These are phyloP conservation scores for Proterorhinus semilunaris DNA, from an alignment of 2,113 vertebrate species.

Conservation along the genomic window DNA sequence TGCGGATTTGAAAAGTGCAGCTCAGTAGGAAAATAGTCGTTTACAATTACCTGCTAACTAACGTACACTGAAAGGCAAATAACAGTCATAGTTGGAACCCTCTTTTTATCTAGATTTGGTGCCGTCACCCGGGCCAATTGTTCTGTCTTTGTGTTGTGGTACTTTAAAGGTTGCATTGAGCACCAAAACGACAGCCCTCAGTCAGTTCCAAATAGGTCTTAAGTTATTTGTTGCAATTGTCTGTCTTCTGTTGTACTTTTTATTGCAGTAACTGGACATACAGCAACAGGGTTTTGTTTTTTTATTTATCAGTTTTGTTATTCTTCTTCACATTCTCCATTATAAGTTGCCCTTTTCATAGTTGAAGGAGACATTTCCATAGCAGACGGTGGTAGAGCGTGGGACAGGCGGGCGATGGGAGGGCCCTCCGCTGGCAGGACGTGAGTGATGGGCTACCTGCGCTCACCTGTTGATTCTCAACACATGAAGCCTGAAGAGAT, in stretches of 20 bases:
- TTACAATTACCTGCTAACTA: background rate
- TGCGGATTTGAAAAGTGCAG: slow-evolving; percentile 33
- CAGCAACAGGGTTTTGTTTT: too few relatives aligned
- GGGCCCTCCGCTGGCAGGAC: slow-evolving; percentile 42
- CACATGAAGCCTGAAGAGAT: slow-evolving; percentile 24
- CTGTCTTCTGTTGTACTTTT: too few relatives aligned
- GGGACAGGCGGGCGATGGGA: slow-evolving; percentile 36
- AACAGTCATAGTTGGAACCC: too few relatives aligned
- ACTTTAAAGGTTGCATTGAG: too few relatives aligned
- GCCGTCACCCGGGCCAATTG: too few relatives aligned
- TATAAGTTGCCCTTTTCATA: slow-evolving; percentile 42
- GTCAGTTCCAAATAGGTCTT: too few relatives aligned
- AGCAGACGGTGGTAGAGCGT: slow-evolving; percentile 44
- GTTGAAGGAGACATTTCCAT: slow-evolving; percentile 46
- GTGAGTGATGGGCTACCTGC: slow-evolving; percentile 26
- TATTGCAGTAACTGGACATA: too few relatives aligned
- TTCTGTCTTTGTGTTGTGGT: too few relatives aligned
- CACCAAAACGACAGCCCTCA: too few relatives aligned
- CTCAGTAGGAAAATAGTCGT: background rate
- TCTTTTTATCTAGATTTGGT: too few relatives aligned
- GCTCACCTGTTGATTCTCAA: slow-evolving; percentile 50
- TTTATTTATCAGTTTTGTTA: background rate
- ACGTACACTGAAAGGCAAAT: too few relatives aligned
- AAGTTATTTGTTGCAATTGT: too few relatives aligned
- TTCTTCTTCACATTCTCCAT: background rate